Percentiles rank a stretch among this genome's conserved stretches.
Conservation (phyloP, 2,113 vertebrate species). For the Cinclus cinclus region DNA sequence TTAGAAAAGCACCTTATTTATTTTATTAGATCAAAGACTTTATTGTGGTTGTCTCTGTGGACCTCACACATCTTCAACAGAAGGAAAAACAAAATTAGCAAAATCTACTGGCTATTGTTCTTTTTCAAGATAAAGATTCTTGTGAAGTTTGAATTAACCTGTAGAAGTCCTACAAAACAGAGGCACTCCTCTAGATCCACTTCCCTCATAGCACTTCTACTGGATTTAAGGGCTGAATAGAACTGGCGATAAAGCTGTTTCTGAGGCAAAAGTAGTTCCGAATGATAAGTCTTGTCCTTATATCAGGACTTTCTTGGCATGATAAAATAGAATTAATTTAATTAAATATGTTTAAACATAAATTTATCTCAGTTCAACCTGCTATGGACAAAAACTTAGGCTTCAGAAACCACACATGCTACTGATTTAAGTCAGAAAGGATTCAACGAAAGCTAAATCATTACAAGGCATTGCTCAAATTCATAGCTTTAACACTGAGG, state of each 20-base stretch:
- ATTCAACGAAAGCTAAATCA: not conserved
- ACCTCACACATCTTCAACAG: not conserved
- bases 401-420: not conserved
- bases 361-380: not conserved
- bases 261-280: not conserved
- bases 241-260: not conserved
- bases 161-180: not conserved
- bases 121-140: not conserved
- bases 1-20: not conserved
- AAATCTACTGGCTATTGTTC: not conserved
- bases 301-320: not conserved
- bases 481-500: rapidly evolving
- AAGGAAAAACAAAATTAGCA: not conserved
- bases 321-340: not conserved
- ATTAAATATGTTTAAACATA: not conserved
- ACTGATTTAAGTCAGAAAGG: not conserved
- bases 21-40: conserved; percentile 57
- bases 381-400: not conserved
- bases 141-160: not conserved
- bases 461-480: not conserved
- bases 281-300: not conserved
- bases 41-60: not conserved
- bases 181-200: not conserved
- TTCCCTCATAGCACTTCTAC: not conserved
- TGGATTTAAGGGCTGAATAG: not conserved